These are phyloP conservation scores for Beaufortia kweichowensis DNA, from an alignment of 2,113 vertebrate species.

Conservation along the genomic window DNA sequence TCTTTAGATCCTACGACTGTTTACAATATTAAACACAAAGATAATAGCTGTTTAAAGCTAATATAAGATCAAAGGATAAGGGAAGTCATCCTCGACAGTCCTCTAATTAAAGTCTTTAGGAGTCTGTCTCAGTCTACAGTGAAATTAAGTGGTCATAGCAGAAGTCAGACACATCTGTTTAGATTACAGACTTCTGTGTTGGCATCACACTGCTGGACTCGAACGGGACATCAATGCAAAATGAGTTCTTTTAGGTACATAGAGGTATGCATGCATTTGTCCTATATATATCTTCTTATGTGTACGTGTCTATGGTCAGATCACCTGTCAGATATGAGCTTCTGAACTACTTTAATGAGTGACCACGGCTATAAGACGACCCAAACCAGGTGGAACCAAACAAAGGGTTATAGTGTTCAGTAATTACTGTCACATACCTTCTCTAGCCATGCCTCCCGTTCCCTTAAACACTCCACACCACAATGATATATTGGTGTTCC, in stretches of 20 bases:
- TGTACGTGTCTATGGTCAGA: neutral
- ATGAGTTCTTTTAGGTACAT: neutral
- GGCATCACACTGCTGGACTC: neutral
- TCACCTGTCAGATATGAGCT: conserved; percentile 40
- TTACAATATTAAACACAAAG: neutral
- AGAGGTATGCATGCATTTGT: neutral
- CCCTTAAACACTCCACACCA: conserved; percentile 12
- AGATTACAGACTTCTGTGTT: neutral
- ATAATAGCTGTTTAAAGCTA: neutral
- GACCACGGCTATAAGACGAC: conserved; percentile 46
- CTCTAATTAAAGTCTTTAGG: conserved; percentile 26
- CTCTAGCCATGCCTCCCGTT: conserved; percentile 9
- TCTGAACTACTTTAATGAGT: conserved; percentile 53
- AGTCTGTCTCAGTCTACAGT: neutral
- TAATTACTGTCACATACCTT: conserved; percentile 38
- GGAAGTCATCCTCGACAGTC: neutral
- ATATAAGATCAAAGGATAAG: neutral
- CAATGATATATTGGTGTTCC: neutral
- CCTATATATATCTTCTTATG: conserved; percentile 28
- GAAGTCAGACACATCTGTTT: neutral
- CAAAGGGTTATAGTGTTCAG: conserved; percentile 50
- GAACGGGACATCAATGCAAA: neutral
- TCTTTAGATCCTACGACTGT: neutral
- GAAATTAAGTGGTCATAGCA: neutral
- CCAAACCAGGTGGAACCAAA: conserved; percentile 55